These are phyloP conservation scores for Falco rusticolus DNA, from an alignment of 2,797 vertebrate genomes.

Conservation along the genomic window DNA sequence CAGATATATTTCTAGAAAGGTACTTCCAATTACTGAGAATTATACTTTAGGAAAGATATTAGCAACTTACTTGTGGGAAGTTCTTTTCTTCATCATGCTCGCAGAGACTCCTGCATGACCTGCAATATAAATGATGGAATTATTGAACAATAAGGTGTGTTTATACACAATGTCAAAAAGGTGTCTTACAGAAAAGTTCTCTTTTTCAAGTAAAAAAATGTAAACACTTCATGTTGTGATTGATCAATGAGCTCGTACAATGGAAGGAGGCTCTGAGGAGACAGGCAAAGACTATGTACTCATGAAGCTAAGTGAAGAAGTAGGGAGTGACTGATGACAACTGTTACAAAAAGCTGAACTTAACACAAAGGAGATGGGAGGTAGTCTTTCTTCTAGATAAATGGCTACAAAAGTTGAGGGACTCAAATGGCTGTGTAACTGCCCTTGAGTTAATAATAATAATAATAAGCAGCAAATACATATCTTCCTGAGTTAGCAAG, in stretches of 20 bases:
- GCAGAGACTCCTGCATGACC: conserved; percentile 93
- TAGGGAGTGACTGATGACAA: background rate
- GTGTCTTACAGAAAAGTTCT: background rate
- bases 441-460: background rate
- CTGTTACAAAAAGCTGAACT: background rate
- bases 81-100: conserved; percentile 98
- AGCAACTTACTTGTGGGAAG: conserved; percentile 92
- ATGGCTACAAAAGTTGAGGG: background rate
- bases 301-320: background rate
- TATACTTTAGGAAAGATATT: conserved; percentile 8
- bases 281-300: background rate
- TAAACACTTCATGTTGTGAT: background rate
- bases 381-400: background rate
- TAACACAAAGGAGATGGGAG: background rate
- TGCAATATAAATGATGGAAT: conserved; percentile 69
- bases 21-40: background rate
- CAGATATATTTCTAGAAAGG: background rate
- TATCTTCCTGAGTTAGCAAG: background rate
- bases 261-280: background rate
- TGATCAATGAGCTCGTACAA: background rate
- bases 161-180: conserved; percentile 2
- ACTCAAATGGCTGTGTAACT: background rate
- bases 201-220: background rate
- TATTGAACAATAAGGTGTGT: background rate
- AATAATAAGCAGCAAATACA: background rate